Base-by-base conservation (phyloP, 2,888 invertebrate genomes). In the Polymixis flavicincta region DNA sequence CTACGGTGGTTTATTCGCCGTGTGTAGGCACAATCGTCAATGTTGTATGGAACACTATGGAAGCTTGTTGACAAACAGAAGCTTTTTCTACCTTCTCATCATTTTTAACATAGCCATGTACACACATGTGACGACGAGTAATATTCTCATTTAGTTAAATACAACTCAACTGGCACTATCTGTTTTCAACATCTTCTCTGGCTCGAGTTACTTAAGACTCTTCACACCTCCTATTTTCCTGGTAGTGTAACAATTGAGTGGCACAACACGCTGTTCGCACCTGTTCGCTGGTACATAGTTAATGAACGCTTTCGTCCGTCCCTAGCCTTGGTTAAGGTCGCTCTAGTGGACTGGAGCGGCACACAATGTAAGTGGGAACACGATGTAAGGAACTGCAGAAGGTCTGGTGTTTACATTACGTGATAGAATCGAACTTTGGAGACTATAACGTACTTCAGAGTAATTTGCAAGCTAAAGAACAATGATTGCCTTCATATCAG, bases 251-350 rank as follows among this genome's bases (percentile, higher is more conserved):
- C 80, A 59, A 77, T 74, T 59, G 78, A 66, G 59, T 60, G 65
- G 64, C 17, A 42, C 63, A 61, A 66, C 50, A 48, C 19, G 57
- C 5, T n/a, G 59, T 73, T 80, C 57, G 37, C 86, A 87, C 86
- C 82, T 87, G 74, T 71, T 74, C 65, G 50, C 64, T 72, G 60
- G 74, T 85, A 80, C 87, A 82, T 87, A 86, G 48, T 77, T 87
- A 84, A 86, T 85, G 82, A 63, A 61, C 48, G 65, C 72, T 67
- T 37, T 71, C 71, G 74, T 57, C 71, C 70, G 78, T 72, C 66
- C 71, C 66, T 25, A 71, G 59, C 70, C 66, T 76, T 80, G 71
- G 76, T 72, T 32, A 70, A 85, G 66, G 82, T 76, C 67, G 32
- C 82, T 59, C 66, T 28, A 82, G 59, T 77, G 60, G 71, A 63